Base-by-base conservation (phyloP, 2,797 vertebrate species). In the Rallus crepitans region DNA sequence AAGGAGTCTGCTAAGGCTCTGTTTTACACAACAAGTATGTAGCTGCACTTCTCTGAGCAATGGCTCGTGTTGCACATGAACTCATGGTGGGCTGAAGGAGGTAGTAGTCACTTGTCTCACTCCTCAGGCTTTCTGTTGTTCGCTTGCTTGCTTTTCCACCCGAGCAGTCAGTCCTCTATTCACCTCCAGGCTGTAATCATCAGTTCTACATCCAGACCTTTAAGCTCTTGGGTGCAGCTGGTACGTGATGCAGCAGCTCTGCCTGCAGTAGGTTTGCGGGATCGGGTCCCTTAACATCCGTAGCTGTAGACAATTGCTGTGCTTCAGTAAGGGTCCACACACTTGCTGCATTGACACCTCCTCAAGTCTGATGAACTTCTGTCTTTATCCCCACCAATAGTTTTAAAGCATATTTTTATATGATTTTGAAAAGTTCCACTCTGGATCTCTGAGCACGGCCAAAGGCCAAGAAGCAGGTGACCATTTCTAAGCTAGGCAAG, bases 181-280 rank as follows among this genome's bases (percentile, higher is more conserved):
- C 73, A 79, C 33, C 73, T 84, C 59, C 64, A 80, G 82, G 40
- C 68, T 63, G 31, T 40, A 55, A 63, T 35, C 20, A 28, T 40
- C n/a, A 72, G 40, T 31, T 82, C 30, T 53, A 50, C 35, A 53
- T 77, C 30, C 60, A 87, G 37, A 63, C 9, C 53, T 84, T 39
- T 71, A 33, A 82, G 30, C 14, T 55, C 27, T 48, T 47, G 23
- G 17, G 30, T 65, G 56, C 68, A 94, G 75, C 31, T 81, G 45
- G 31, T 72, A 72, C 1, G 1, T 88, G 68, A 97, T 79, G 87
- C 85, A 91, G 75, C 84, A 93, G 39, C 69, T 89, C 35, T 84
- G 42, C 19, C 28, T 82, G 73, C 31, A 30, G 55, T 3, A 37
- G 25, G 7, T 86, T 77, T 72, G 59, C 2, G 6, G 63, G 27